phyloP scores from a whole-genome alignment of 2,888 invertebrate genomes.

The Drosophila kambysellisi region DNA sequence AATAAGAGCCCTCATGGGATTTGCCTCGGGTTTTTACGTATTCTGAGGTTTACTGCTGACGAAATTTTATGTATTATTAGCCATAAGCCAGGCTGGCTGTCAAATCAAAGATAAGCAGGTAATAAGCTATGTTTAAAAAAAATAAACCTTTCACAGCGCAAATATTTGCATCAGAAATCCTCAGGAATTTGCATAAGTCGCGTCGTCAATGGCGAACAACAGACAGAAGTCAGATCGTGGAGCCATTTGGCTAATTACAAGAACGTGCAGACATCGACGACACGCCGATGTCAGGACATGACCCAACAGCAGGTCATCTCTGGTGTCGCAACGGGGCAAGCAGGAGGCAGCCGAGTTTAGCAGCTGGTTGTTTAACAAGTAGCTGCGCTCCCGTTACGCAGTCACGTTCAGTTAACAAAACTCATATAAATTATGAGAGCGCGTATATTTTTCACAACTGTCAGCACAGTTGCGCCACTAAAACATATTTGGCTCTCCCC shows the following conservation, averaged over 20 bases:
- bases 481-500: constrained; percentile 72
- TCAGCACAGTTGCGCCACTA: constrained; percentile 79
- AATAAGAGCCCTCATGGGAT: constrained; percentile 49
- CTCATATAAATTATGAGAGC: constrained; percentile 78
- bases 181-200: background rate
- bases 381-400: constrained; percentile 63
- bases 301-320: constrained; percentile 28
- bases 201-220: constrained; percentile 10
- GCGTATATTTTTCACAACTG: constrained; percentile 80
- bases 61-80: constrained; percentile 16
- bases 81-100: constrained; percentile 16
- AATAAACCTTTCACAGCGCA: background rate
- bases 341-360: constrained; percentile 3
- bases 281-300: constrained; percentile 29
- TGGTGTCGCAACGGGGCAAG: constrained; percentile 2
- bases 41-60: constrained; percentile 37
- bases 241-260: constrained; percentile 77
- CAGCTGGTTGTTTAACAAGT: constrained; percentile 55
- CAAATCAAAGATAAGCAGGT: background rate
- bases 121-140: constrained; percentile 2
- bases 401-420: constrained; percentile 81
- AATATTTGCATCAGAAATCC: constrained; percentile 14
- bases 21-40: constrained; percentile 32
- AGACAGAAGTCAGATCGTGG: constrained; percentile 44
- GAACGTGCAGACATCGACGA: constrained; percentile 60